Evolutionary conservation across 2,797 vertebrate species (phyloP).

Genomic region (Hypotaenidia philippensis): DNA sequence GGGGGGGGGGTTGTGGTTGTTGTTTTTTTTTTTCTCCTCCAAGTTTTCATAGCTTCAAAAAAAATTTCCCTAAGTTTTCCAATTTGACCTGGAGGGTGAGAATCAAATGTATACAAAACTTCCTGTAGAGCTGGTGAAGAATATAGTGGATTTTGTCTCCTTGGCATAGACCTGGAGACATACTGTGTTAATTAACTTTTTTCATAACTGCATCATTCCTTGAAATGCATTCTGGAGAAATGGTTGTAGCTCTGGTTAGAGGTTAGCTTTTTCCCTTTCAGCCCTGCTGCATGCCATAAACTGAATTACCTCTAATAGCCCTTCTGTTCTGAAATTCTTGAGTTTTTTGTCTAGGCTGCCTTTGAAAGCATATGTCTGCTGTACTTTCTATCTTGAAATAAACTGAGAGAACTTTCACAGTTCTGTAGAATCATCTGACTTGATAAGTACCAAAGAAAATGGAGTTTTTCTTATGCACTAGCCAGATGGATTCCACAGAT

Average conservation of each 20-base stretch:
- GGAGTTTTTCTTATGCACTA: background rate
- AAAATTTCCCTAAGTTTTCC: background rate
- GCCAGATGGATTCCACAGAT: conserved; percentile 13
- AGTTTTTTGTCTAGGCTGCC: background rate
- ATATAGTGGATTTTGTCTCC: background rate
- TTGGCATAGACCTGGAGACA: background rate
- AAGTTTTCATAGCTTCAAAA: background rate
- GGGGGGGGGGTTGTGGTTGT: too few species aligned
- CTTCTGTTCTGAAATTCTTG: background rate
- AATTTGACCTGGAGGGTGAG: background rate
- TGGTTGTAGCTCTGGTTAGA: background rate
- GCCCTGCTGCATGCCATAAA: background rate
- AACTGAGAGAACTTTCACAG: conserved; percentile 29
- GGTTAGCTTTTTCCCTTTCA: background rate
- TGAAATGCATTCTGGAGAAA: background rate
- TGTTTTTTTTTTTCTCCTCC: background rate
- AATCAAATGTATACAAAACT: background rate
- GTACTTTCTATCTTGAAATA: conserved; percentile 32
- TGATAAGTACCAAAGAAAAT: background rate
- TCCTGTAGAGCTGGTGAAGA: background rate
- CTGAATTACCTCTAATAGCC: background rate
- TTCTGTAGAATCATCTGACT: conserved; percentile 32
- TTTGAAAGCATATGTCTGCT: conserved; percentile 22
- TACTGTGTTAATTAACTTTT: background rate
- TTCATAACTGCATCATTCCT: background rate